These are phyloP conservation scores for Chironomus tentans DNA, from an alignment of 2,888 invertebrate species.

Conservation along the genomic window DNA sequence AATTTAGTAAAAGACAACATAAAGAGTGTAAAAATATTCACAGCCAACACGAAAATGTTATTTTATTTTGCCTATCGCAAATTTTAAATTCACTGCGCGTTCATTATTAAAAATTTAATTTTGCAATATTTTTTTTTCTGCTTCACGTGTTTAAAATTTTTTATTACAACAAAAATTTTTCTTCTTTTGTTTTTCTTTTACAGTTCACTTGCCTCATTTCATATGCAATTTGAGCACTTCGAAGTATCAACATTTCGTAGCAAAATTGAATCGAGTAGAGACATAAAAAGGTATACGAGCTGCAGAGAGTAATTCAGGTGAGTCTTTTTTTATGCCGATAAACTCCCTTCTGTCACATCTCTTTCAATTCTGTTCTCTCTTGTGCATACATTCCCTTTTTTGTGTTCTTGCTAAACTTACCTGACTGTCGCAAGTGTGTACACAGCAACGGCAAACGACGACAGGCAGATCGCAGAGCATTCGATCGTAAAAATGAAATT, in stretches of 20 bases:
- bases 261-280: not conserved
- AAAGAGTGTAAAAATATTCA: no score
- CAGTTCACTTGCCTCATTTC: constrained; percentile 7
- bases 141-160: not conserved
- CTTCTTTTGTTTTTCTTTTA: not conserved
- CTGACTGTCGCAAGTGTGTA: not conserved
- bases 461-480: not conserved
- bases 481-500: constrained; percentile 10
- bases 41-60: no score
- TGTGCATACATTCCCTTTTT: not conserved
- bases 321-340: not conserved
- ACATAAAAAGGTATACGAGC: not conserved
- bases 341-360: not conserved
- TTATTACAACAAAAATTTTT: not conserved
- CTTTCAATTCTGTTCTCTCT: not conserved
- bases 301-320: not conserved
- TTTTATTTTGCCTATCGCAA: no score
- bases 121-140: not conserved
- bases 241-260: not conserved
- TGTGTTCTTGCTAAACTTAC: not conserved
- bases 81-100: not conserved
- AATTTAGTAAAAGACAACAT: no score
- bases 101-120: not conserved
- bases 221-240: constrained; percentile 1
- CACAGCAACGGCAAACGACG: not conserved